Evolutionary conservation across 2,888 invertebrate species (phyloP), one percentile per base, ranked within the genome.

Genomic region (Acanthosoma haemorrhoidale): DNA sequence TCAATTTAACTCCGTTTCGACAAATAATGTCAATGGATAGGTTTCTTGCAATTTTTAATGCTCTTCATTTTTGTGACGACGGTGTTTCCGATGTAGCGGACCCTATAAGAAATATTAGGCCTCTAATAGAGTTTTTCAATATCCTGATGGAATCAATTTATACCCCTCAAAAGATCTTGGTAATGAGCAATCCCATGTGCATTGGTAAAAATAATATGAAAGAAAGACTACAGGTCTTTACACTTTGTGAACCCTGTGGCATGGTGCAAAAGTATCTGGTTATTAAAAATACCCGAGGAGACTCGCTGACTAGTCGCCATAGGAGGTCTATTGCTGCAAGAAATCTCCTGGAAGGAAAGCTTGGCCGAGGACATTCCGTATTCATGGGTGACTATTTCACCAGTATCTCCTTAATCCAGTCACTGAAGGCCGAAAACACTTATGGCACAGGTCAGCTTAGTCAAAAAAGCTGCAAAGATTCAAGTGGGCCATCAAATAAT

Each of bases 381-480:
- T 71, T 68, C 63, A 32, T 71, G 13, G 71, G 61, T 21, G 68
- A 71, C 29, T 71, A 59, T 63, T 71, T 68, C 32, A 71, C 71
- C 36, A 71, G 71, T 13, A 61, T 66, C 31, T 34, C 34, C 6
- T 25, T 71, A 21, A 68, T 68, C 18, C 61, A 63, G 4, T 51
- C 61, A 18, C 71, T 71, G 61, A 71, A 63, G 31, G 64, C 61
- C 13, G 68, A 39, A 0, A 67, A 74, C 18, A 76, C 77, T 31
- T 79, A 80, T 71, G 78, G 77, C 71, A 80, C 79, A n/a, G 80
- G 80, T 16, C 79, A 77, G 1, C 73, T 80, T 1, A 38, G 13
- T n/a, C 38, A 38, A n/a, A 38, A 13, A n/a, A 38, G 15, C 3
- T 38, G 38, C 6, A n/a, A 38, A 38, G 4, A 15, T 3, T 38